Evolutionary conservation across 2,888 invertebrate genomes (phyloP), one percentile per base, ranked within the genome.

Genomic region (Exocentrus adspersus): DNA sequence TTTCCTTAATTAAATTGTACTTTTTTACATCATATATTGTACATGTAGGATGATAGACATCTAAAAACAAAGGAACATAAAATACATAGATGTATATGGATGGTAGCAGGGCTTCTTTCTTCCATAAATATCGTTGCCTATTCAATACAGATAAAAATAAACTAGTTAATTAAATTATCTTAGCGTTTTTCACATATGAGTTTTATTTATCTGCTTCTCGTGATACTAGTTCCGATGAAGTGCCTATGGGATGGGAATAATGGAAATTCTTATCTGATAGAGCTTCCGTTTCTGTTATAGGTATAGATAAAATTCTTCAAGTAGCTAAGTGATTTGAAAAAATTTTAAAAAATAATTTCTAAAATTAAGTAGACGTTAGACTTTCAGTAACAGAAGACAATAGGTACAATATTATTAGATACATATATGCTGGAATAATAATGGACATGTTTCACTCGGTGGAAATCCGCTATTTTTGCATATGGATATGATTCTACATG

Each of bases 1-100:
- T 45, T 57, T 57, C 6, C 32, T 57, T 57, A 57, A 57, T 57
- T 57, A 57, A 57, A 57, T 57, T 57, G 57, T 57, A 57, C 45
- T 57, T 57, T 57, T 57, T 54, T 57, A 17, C n/a, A 51, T 32
- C 30, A 46, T 30, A 32, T 57, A 37, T n/a, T n/a, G n/a, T 19
- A 51, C 32, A 51, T 46, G 20, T 57, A 20, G 19, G 32, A 10
- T n/a, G n/a, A n/a, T 37, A 7, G 57, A 46, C 46, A 20, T 57
- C 43, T 57, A 57, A 32, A 45, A 46, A 57, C 57, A 57, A 57
- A 57, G 57, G 46, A 10, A 32, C 57, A 57, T 57, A 57, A 57
- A 57, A 42, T 54, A 28, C 54, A 12, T 43, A 19, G 28, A 45
- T 32, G 46, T 45, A 57, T 57, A n/a, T n/a, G n/a, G n/a, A n/a